A percentile compares a stretch with the other conserved stretches of the same genome.
These are phyloP conservation scores for Opisthograptis luteolata DNA, from an alignment of 2,888 invertebrate species.

Conservation along the genomic window DNA sequence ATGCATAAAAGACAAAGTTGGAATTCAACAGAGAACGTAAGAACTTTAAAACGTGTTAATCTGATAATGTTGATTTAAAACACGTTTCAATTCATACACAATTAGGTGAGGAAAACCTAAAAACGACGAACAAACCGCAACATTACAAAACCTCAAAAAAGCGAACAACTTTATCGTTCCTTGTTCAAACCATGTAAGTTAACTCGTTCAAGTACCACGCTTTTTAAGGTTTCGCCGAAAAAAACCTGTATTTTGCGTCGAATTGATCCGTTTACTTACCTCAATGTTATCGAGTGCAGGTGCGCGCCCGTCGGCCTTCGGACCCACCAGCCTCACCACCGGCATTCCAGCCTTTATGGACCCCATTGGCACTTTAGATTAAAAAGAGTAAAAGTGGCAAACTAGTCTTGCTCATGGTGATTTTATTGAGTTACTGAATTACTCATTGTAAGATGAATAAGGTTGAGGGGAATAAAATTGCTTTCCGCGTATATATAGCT, in stretches of 20 bases:
- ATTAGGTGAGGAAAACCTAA: conserved; percentile 12
- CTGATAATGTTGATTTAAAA: too few relatives aligned
- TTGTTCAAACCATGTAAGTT: conserved; percentile 20
- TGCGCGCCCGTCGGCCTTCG: conserved; percentile 33
- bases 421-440: too few relatives aligned
- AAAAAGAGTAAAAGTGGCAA: conserved; percentile 7
- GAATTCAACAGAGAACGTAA: too few relatives aligned
- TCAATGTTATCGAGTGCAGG: conserved; percentile 26
- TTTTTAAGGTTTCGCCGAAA: conserved; percentile 31
- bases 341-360: conserved; percentile 31
- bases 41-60: neutral
- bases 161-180: conserved; percentile 17
- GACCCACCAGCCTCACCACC: conserved; percentile 10
- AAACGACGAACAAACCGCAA: conserved; percentile 3
- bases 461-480: too few relatives aligned
- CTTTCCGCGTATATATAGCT: too few relatives aligned
- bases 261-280: conserved; percentile 6
- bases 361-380: conserved; percentile 17
- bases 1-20: too few relatives aligned
- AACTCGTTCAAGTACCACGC: conserved; percentile 24
- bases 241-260: conserved; percentile 19
- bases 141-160: conserved; percentile 10
- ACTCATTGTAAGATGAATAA: too few relatives aligned
- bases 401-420: conserved; percentile 3
- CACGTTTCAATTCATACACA: conserved; percentile 20